phyloP scores from a whole-genome alignment of 2,113 vertebrate species.

The Serinus canaria region DNA sequence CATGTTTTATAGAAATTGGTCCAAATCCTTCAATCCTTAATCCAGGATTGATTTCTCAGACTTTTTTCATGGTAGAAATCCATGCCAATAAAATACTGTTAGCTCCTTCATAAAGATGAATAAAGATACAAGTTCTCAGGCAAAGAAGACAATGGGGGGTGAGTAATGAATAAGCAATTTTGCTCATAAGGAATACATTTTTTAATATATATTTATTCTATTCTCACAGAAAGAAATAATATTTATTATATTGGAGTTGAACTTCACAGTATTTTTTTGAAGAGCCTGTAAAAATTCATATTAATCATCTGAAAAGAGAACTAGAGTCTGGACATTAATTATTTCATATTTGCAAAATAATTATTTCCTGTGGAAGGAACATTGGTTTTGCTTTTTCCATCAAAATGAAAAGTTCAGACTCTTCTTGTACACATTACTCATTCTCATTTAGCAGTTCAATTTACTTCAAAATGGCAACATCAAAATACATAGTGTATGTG shows the following conservation, averaged over 20 bases:
- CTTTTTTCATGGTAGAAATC: background rate
- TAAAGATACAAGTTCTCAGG: background rate
- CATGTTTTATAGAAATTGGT: slow-evolving; percentile 7
- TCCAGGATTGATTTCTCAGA: background rate
- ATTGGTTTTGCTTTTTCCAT: background rate
- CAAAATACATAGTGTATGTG: background rate
- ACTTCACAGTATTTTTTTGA: background rate
- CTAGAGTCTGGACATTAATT: background rate
- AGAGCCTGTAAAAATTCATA: background rate
- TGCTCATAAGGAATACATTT: background rate
- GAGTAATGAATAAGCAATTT: background rate
- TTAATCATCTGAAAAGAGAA: background rate
- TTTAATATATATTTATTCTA: background rate
- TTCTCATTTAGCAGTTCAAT: background rate
- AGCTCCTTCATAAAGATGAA: background rate
- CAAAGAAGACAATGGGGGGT: background rate
- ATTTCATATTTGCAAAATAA: background rate
- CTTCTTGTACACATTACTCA: background rate
- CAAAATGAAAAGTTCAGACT: background rate
- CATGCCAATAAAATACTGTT: background rate
- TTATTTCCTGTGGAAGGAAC: background rate
- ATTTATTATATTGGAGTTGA: background rate
- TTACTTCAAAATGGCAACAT: background rate
- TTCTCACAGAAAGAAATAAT: background rate
- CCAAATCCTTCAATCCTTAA: background rate